Base-by-base conservation (phyloP, 1,140 invertebrate genomes). In the Helicoverpa armigera region DNA sequence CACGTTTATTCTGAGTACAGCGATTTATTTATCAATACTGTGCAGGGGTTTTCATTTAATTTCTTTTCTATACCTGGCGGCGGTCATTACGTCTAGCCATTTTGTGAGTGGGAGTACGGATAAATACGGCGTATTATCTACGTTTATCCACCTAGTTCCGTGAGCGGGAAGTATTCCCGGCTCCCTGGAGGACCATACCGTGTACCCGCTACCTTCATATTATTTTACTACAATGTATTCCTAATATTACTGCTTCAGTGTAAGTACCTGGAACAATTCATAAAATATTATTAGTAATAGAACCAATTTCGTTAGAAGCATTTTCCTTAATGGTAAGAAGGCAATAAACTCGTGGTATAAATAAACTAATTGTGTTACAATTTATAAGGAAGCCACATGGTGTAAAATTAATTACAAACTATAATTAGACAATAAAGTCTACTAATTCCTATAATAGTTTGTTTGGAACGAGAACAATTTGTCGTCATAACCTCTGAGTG, bases 261-360 rank as follows among this genome's bases (percentile, higher is more conserved):
- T 23, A 16, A 50, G 65, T 69, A 69, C 65, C 65, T 69, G 65
- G 1, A 69, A 69, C 65, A 69, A 69, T 50, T 18, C 4, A 69
- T 23, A 69, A 50, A 50, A 16, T 11, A 18, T 67, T 18, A 4
- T 69, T 50, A 67, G 35, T 50, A 13, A 13, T 61, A 14, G 11
- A 11, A 12, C 29, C 2, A 58, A 12, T 11, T 23, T 58, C 0
- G n/a, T 14, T 13, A 35, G 29, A 63, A 29, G 3, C 9, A 43
- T 43, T 43, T 43, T 43, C 35, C 35, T 43, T 43, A 43, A 9
- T 43, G 5, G 9, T 9, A 43, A 7, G 35, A 43, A 43, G 35
- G 35, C 35, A 43, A 43, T 43, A 43, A 43, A 43, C 35, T 43
- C 35, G 35, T 43, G 35, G 9, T 5, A 43, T 43, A 43, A 43